A percentile compares a stretch with the other conserved stretches of the same genome.
Evolutionary conservation across 2,113 vertebrate genomes (phyloP).

Genomic region (Arvicanthis niloticus): DNA sequence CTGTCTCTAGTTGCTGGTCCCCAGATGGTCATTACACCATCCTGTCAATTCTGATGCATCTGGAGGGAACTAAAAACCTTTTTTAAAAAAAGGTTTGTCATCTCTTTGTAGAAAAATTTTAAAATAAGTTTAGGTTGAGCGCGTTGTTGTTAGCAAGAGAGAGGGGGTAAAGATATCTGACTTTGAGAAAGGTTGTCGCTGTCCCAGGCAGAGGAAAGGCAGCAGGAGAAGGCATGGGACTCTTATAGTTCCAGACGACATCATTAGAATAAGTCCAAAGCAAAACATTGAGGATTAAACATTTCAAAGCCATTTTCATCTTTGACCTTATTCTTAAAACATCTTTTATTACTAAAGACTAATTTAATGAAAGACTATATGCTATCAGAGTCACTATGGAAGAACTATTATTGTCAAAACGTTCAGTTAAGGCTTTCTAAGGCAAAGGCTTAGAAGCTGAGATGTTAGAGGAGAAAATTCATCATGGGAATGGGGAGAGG

Average conservation of each 20-base stretch:
- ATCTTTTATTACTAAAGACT: not conserved
- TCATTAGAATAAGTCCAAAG: not conserved
- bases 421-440: not conserved
- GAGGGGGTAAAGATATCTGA: not conserved
- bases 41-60: not conserved
- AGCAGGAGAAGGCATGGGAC: not conserved
- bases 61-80: not conserved
- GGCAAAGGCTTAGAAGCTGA: not conserved
- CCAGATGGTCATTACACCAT: not conserved
- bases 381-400: not conserved
- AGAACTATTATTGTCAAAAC: not conserved
- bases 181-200: accelerated
- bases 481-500: not conserved
- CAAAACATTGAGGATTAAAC: not conserved
- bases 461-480: not conserved
- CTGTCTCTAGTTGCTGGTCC: not conserved
- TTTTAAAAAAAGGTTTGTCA: not conserved
- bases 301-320: not conserved
- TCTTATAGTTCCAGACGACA: not conserved
- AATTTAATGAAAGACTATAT: not conserved
- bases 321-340: not conserved
- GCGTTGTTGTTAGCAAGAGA: not conserved
- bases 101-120: not conserved
- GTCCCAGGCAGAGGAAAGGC: not conserved
- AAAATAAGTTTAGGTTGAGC: too few relatives aligned